phyloP scores from a whole-genome alignment of 2,888 invertebrate genomes.

The Microdon myrmicae region DNA sequence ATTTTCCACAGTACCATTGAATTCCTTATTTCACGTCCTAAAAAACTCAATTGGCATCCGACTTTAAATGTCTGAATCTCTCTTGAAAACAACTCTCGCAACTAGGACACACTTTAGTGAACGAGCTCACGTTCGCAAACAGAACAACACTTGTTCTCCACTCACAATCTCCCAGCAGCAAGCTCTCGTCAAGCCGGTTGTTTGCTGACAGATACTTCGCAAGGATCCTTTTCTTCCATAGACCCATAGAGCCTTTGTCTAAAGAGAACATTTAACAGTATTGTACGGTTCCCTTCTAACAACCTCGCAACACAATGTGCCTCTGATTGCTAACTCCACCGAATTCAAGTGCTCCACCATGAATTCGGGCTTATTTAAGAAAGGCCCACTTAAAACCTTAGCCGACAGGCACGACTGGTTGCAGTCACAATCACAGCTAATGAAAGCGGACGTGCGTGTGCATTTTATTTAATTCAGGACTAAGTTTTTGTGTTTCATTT shows the following conservation, averaged over 20 bases:
- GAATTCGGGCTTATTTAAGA: not conserved
- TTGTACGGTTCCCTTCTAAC: slow-evolving; percentile 17
- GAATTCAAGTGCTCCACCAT: slow-evolving; percentile 23
- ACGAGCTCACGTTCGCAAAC: slow-evolving; percentile 15
- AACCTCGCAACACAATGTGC: slow-evolving; percentile 25
- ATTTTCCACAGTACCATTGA: no score
- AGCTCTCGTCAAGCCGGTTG: slow-evolving; percentile 18
- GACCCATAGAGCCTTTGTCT: no score
- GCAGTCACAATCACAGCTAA: slow-evolving; percentile 36
- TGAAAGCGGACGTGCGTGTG: slow-evolving; percentile 29
- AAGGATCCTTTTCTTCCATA: no score
- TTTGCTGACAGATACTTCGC: slow-evolving; percentile 9
- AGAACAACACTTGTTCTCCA: no score
- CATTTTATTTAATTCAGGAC: slow-evolving; percentile 28
- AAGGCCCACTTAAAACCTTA: no score
- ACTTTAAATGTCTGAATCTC: no score
- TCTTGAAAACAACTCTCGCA: slow-evolving; percentile 5
- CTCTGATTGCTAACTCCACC: slow-evolving; percentile 34
- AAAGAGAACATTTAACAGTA: slow-evolving; percentile 18
- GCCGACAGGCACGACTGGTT: slow-evolving; percentile 5
- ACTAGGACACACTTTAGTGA: slow-evolving; percentile 17
- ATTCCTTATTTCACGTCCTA: no score
- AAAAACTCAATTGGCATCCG: no score
- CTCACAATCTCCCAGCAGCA: slow-evolving; percentile 36
- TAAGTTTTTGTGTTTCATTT: not conserved